Percentiles rank a stretch among this genome's conserved stretches.
Conservation (phyloP, 2,113 vertebrate species). For the Xyliphius kryptos region DNA sequence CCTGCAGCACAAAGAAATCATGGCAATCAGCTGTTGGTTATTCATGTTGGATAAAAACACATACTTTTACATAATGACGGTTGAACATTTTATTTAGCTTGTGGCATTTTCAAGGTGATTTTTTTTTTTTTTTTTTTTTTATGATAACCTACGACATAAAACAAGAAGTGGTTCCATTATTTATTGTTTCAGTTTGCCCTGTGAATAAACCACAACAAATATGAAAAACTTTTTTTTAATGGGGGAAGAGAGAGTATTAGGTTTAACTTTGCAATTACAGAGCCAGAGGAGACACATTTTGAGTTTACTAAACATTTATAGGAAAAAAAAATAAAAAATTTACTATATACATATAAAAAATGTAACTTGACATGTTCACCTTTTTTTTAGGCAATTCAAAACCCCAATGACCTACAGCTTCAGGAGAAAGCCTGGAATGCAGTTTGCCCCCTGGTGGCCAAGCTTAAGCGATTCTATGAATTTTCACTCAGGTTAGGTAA, state of each 20-base stretch:
- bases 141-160: neutral
- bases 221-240: too few relatives aligned
- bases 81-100: neutral
- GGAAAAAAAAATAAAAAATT: too few relatives aligned
- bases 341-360: too few relatives aligned
- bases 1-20: too few relatives aligned
- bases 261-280: too few relatives aligned
- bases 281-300: too few relatives aligned
- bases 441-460: constrained; percentile 84
- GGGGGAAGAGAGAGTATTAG: too few relatives aligned
- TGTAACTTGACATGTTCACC: too few relatives aligned
- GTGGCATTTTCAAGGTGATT: neutral
- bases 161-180: neutral
- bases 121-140: neutral
- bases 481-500: constrained; percentile 86
- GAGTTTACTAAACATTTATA: too few relatives aligned
- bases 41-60: too few relatives aligned
- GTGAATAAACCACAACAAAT: neutral
- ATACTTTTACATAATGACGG: too few relatives aligned
- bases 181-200: neutral
- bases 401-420: constrained; percentile 78
- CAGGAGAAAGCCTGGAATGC: constrained; percentile 89
- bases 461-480: constrained; percentile 88
- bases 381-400: constrained; percentile 81
- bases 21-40: too few relatives aligned